Evolutionary conservation across 2,888 invertebrate species (phyloP).

Genomic region (Artemia sinica): DNA sequence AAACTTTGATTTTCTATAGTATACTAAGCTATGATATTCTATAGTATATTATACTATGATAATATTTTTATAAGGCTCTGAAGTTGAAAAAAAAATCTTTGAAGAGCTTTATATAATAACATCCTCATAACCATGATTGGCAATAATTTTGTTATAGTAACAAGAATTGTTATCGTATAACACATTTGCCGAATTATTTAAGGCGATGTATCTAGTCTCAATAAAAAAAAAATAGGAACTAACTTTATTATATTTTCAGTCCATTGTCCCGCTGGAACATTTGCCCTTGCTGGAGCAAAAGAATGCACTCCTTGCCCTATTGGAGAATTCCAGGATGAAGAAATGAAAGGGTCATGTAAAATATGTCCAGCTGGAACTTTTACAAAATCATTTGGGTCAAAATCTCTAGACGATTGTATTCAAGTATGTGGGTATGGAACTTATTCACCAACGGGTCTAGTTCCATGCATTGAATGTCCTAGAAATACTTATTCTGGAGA

Average conservation of each 20-base stretch:
- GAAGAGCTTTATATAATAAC: too few relatives aligned
- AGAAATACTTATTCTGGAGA: slow-evolving; percentile 72
- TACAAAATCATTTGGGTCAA: slow-evolving; percentile 51
- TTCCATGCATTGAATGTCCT: slow-evolving; percentile 83
- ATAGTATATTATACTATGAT: too few relatives aligned
- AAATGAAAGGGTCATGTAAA: slow-evolving; percentile 71
- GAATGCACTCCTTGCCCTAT: slow-evolving; percentile 75
- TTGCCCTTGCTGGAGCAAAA: slow-evolving; percentile 72
- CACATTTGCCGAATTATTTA: too few relatives aligned
- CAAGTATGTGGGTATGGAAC: slow-evolving; percentile 92
- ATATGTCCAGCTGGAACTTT: slow-evolving; percentile 84
- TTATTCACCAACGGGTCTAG: slow-evolving; percentile 80
- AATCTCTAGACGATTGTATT: slow-evolving; percentile 64
- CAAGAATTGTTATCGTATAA: too few relatives aligned
- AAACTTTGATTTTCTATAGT: too few relatives aligned
- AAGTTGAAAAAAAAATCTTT: too few relatives aligned
- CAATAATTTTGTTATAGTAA: too few relatives aligned
- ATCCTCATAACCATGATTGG: too few relatives aligned
- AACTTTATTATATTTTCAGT: slow-evolving; percentile 39
- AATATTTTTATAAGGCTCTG: too few relatives aligned
- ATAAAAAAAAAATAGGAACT: too few relatives aligned
- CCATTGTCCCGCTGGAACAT: slow-evolving; percentile 92
- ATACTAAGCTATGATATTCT: too few relatives aligned
- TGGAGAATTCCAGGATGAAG: slow-evolving; percentile 83
- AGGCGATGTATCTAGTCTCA: too few relatives aligned